Percentiles rank a stretch among this genome's conserved stretches.
phyloP scores from a whole-genome alignment of 2,113 vertebrate species.

The Taxidea taxus region DNA sequence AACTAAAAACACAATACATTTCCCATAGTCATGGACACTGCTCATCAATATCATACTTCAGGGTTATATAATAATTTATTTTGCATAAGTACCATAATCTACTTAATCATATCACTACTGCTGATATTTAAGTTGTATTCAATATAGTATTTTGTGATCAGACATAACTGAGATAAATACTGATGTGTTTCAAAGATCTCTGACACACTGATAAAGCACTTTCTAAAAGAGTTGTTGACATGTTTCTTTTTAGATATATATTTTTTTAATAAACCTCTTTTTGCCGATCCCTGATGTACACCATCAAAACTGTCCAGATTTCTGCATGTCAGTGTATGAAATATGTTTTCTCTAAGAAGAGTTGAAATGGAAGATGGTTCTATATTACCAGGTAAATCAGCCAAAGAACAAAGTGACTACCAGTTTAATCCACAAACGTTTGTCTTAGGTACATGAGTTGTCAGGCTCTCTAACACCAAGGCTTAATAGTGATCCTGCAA shows the following conservation, averaged over 20 bases:
- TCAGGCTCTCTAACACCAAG: background rate
- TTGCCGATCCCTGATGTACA: background rate
- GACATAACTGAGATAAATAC: conserved; percentile 12
- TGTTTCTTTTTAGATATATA: background rate
- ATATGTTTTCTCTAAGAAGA: conserved; percentile 20
- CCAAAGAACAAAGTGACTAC: background rate
- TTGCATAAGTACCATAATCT: background rate
- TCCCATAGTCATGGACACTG: background rate
- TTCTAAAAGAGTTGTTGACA: background rate
- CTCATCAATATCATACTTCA: background rate
- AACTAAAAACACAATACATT: background rate
- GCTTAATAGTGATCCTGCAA: background rate
- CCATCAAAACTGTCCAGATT: background rate
- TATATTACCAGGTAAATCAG: background rate
- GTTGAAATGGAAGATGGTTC: background rate
- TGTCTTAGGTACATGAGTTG: background rate
- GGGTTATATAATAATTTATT: background rate
- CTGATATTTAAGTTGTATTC: background rate
- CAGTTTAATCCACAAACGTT: background rate
- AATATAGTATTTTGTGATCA: background rate
- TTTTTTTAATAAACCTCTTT: background rate
- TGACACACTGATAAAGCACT: background rate
- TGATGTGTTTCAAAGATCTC: background rate
- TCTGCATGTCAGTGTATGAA: background rate
- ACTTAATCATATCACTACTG: background rate